Evolutionary conservation across 1,140 invertebrate genomes (phyloP), one percentile per base, ranked within the genome.

Genomic region (Drosophila teissieri): DNA sequence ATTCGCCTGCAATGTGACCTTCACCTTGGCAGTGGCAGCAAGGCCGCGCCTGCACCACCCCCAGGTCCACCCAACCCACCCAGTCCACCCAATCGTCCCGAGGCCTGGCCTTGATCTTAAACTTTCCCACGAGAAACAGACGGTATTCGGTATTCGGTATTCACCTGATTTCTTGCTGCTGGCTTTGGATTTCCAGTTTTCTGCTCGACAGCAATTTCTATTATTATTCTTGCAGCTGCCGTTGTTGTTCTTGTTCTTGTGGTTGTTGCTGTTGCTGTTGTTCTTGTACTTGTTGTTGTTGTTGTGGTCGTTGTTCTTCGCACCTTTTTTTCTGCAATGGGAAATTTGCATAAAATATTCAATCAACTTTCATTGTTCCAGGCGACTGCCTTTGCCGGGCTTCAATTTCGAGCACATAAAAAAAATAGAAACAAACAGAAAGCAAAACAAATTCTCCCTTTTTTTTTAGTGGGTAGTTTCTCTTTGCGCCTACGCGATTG

Each of bases 301-400:
- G n/a, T 19, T 24, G 45, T 10, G n/a, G 6, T 10, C 44, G 17
- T 15, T 52, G 40, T 45, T 60, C 19, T 48, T 53, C 24, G 34
- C 51, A 24, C 52, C 51, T 57, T 57, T 53, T 52, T 53, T 52
- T 61, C 40, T 56, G 36, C 56, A 56, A 42, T 45, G 58, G 62
- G 69, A 75, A 82, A 86, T 86, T 88, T 88, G 70, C 84, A 88
- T 86, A 81, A 78, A 86, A 83, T 79, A 76, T 70, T 72, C 60
- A 84, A 84, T 83, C 63, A 67, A 73, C 80, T 83, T 84, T 84
- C 54, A 54, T 63, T 64, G 63, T 83, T 70, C 40, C 65, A 27
- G 39, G 46, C 46, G 46, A 15, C 36, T 53, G 78, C 45, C 74
- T 46, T 78, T 86, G 78, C 78, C 69, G 78, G 82, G 74, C 74